These are phyloP conservation scores for Rallus limicola DNA, from an alignment of 2,113 vertebrate species.

Conservation along the genomic window DNA sequence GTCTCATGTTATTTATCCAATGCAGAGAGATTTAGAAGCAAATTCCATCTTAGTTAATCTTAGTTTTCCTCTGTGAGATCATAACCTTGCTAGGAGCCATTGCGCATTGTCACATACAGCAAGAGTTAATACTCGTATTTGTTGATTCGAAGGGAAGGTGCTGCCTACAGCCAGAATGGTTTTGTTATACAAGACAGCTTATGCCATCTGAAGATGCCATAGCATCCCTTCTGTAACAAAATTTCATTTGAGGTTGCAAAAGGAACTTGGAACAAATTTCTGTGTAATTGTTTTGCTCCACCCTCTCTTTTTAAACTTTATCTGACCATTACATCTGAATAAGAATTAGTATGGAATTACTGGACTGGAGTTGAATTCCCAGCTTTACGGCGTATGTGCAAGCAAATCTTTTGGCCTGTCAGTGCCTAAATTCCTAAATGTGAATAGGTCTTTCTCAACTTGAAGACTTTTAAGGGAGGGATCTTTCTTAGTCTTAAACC, in stretches of 20 bases:
- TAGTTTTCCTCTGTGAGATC: background rate
- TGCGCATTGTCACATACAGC: background rate
- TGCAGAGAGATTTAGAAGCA: background rate
- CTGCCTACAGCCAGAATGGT: background rate
- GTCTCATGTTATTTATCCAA: background rate
- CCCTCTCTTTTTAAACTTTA: background rate
- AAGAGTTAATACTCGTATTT: background rate
- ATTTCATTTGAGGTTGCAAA: background rate
- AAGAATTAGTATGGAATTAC: background rate
- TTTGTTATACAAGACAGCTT: background rate
- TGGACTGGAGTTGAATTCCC: slow-evolving; percentile 22
- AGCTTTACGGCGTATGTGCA: background rate
- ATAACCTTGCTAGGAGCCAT: background rate
- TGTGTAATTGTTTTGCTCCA: background rate
- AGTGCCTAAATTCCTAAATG: slow-evolving; percentile 33
- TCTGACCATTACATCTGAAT: background rate
- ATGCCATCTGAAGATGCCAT: background rate
- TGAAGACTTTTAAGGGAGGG: background rate
- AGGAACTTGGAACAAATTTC: background rate
- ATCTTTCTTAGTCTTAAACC: background rate
- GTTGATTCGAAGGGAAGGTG: background rate
- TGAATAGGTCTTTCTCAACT: slow-evolving; percentile 45
- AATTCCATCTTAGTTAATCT: background rate
- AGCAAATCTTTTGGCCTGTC: background rate
- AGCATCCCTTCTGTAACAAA: background rate